Conservation (phyloP, 2,888 invertebrate genomes). For the Cantharis rustica region DNA sequence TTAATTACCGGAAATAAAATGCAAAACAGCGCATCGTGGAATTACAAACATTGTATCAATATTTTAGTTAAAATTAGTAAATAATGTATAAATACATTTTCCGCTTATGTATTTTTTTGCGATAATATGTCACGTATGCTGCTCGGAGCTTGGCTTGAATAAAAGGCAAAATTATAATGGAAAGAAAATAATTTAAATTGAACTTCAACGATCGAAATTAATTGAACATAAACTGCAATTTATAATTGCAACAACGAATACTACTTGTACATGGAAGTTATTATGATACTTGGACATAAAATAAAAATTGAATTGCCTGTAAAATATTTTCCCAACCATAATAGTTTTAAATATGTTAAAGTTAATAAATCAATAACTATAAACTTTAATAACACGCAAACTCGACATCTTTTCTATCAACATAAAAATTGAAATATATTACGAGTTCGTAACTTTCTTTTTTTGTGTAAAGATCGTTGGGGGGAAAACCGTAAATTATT, state of each 20-base stretch:
- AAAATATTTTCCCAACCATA: neutral
- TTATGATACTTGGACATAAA: neutral
- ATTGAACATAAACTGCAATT: neutral
- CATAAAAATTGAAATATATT: neutral
- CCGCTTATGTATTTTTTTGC: too few relatives aligned
- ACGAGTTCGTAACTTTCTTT: neutral
- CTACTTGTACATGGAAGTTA: neutral
- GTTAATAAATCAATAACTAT: slow-evolving; percentile 3
- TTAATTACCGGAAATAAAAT: neutral
- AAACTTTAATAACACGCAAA: slow-evolving; percentile 2
- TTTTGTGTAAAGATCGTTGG: neutral
- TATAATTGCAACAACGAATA: neutral
- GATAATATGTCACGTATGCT: neutral
- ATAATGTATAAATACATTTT: neutral
- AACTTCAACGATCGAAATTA: neutral
- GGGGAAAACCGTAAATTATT: neutral
- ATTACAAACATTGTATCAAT: neutral
- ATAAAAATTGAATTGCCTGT: neutral
- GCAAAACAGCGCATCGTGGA: neutral
- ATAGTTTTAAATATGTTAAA: slow-evolving; percentile 1
- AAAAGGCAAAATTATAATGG: neutral
- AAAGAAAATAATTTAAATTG: neutral
- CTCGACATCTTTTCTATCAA: neutral
- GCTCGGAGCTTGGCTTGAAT: neutral
- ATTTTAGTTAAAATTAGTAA: neutral